Conservation (phyloP, 2,797 vertebrate species). For the Glyptemys insculpta region DNA sequence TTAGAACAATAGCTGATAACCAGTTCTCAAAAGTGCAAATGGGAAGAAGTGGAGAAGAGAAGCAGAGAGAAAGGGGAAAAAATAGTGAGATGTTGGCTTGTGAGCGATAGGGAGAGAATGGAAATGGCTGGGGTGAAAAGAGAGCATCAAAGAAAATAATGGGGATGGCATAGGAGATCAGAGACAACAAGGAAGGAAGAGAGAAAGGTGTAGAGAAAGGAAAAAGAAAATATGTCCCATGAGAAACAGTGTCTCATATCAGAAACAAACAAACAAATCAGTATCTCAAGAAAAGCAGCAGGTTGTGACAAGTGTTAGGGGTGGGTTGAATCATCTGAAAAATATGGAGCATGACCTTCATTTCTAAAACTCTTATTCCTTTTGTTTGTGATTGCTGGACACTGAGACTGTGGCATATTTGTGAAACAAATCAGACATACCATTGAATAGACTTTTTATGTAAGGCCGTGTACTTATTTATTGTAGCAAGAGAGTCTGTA, state of each 20-base stretch:
- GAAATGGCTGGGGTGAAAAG: not conserved
- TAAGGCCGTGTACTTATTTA: not conserved
- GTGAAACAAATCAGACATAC: not conserved
- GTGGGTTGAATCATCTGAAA: not conserved
- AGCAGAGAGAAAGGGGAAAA: not conserved
- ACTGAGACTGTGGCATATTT: not conserved
- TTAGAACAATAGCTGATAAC: not conserved
- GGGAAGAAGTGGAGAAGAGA: not conserved
- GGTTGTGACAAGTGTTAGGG: too few relatives aligned
- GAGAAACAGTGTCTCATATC: too few relatives aligned
- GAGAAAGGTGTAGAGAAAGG: too few relatives aligned
- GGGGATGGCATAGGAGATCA: not conserved
- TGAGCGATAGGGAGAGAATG: not conserved
- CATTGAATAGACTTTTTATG: rapidly evolving
- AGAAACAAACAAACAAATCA: not conserved
- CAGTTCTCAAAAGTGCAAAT: not conserved
- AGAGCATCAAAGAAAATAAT: not conserved
- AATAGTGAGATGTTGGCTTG: too few relatives aligned
- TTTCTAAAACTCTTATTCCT: not conserved
- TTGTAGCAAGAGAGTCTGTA: not conserved
- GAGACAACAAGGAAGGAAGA: not conserved
- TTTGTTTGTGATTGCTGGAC: not conserved
- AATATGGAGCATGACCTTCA: not conserved
- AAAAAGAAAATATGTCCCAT: not conserved
- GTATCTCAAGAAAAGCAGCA: not conserved